phyloP scores from a whole-genome alignment of 2,888 invertebrate genomes.

The Odontomyia ornata region DNA sequence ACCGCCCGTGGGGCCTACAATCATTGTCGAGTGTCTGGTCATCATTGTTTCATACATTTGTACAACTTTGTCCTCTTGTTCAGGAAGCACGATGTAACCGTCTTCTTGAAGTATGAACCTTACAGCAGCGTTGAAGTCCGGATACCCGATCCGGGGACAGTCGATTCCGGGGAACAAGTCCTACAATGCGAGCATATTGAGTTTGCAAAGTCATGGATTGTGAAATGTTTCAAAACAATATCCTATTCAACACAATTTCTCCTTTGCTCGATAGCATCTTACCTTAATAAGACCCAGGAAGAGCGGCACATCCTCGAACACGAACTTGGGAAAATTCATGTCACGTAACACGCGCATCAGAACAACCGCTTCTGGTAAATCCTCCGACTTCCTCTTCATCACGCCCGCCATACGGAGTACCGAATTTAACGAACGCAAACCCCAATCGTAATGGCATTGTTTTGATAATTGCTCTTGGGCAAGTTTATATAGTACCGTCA shows the following conservation, averaged over 20 bases:
- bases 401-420: constrained; percentile 92
- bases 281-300: constrained; percentile 84
- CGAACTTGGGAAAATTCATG: constrained; percentile 94
- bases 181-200: constrained; percentile 58
- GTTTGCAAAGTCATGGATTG: neutral
- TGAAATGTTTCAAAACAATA: constrained; percentile 10
- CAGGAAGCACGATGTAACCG: constrained; percentile 73
- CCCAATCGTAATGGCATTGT: constrained; percentile 95
- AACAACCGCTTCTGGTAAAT: constrained; percentile 85
- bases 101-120: constrained; percentile 72
- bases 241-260: neutral
- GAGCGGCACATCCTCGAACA: constrained; percentile 89
- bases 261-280: constrained; percentile 35
- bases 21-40: constrained; percentile 91
- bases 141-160: constrained; percentile 87
- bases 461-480: constrained; percentile 89
- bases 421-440: constrained; percentile 88
- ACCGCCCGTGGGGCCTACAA: constrained; percentile 92
- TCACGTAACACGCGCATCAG: constrained; percentile 91
- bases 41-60: constrained; percentile 95
- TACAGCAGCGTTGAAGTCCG: constrained; percentile 84
- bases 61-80: constrained; percentile 85
- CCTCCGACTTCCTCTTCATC: constrained; percentile 79
- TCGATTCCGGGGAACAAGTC: constrained; percentile 92
- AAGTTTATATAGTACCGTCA: constrained; percentile 89